phyloP scores from a whole-genome alignment of 2,113 vertebrate genomes.

The Carassius carassius region DNA sequence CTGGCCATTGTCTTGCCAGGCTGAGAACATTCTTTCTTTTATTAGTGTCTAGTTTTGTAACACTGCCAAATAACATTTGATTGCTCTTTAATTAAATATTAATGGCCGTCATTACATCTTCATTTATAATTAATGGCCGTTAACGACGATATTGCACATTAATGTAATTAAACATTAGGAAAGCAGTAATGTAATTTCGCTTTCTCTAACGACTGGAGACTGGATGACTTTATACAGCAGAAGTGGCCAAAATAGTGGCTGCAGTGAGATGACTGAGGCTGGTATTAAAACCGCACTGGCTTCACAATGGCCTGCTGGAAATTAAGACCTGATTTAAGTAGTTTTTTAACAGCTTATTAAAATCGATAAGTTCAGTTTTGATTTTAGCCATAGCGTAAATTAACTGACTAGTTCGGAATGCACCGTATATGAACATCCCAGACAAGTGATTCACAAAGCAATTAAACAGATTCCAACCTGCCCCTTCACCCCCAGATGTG shows the following conservation, averaged over 20 bases:
- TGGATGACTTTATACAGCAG: conserved; percentile 57
- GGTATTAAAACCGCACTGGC: conserved; percentile 32
- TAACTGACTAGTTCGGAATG: neutral
- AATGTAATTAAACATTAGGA: conserved; percentile 80
- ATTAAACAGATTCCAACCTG: conserved; percentile 8
- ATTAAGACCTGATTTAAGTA: neutral
- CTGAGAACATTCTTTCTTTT: conserved; percentile 72
- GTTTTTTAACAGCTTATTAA: neutral
- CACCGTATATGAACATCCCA: neutral
- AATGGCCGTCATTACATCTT: conserved; percentile 80
- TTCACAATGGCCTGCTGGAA: neutral
- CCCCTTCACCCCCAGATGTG: conserved; percentile 62
- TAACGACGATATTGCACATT: conserved; percentile 80
- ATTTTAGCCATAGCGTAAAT: neutral
- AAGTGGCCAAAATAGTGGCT: conserved; percentile 44
- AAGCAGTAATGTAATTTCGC: conserved; percentile 64
- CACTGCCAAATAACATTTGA: conserved; percentile 83
- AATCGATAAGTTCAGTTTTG: neutral
- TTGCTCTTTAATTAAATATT: conserved; percentile 85
- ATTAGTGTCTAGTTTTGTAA: conserved; percentile 81
- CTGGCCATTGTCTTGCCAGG: conserved; percentile 58
- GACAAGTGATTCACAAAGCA: conserved; percentile 14
- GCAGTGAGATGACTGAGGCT: conserved; percentile 7
- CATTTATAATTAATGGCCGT: conserved; percentile 80
- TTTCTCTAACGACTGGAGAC: conserved; percentile 59